Evolutionary conservation across 2,797 vertebrate species (phyloP), one percentile per base, ranked within the genome.

Genomic region (Smutsia gigantea): DNA sequence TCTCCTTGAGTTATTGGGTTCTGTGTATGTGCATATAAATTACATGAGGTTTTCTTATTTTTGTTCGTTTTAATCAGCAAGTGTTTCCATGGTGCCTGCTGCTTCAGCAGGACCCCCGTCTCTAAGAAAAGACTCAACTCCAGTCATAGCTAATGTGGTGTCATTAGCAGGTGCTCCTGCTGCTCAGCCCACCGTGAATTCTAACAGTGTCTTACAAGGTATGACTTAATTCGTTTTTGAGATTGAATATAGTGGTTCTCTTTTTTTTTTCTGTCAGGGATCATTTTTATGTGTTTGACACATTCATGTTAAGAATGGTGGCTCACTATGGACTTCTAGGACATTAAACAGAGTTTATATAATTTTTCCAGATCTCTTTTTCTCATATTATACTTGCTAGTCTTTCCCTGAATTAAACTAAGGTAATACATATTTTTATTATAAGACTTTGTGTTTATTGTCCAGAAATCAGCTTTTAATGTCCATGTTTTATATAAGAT

Each of bases 91-190:
- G 98, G 95, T 98, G 94, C 98, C 98, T 96, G 97, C 98, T 88
- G 97, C 98, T 94, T 98, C 99, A 59, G 97, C 98, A 86, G 98
- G 98, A 49, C 98, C 98, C 66, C 98, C 98, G 93, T 97, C 98
- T 13, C 97, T 98, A 96, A 98, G 98, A 95, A 99, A 98, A 90
- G 99, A 99, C 96, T 98, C 99, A 63, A 99, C 99, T 34, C 99
- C 99, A 6, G 99, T 99, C 95, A 99, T 99, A 97, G 99, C 99
- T 97, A 99, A 99, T 4, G 99, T 99, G 81, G 98, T 99, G 78
- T 99, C 99, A 2, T 99, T 99, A n/a, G 99, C 99, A 21, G 99
- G 98, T 90, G 92, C 98, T 72, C 98, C 99, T 79, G 98, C 98
- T 61, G 99, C 98, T 83, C 99, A 99, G 97, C 98, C 99, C 59